Evolutionary conservation across 1,140 invertebrate genomes (phyloP), one percentile per base, ranked within the genome.

Genomic region (Tyrophagus putrescentiae): DNA sequence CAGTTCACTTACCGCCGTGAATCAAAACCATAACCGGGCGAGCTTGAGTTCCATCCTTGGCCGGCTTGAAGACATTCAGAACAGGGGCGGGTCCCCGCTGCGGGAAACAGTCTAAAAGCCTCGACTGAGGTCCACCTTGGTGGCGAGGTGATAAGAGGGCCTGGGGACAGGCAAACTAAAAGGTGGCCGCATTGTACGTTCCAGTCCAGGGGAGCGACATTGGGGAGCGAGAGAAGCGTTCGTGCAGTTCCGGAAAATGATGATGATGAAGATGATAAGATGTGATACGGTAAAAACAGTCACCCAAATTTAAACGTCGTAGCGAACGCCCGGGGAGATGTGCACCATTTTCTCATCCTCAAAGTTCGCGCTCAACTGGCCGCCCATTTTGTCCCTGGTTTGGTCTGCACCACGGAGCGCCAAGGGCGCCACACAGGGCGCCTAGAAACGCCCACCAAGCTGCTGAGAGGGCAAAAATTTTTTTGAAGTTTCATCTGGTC

Each of bases 1-100:
- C n/a, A n/a, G n/a, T n/a, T n/a, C n/a, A n/a, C n/a, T n/a, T n/a
- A 23, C 79, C 78, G 1, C 79, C 78, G 65, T 79, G 76, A 48
- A 80, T 72, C 69, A 75, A 78, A 25, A 80, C 75, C 65, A 75
- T 68, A 52, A 80, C 71, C 54, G 73, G 67, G 29, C 5, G 36
- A 39, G n/a, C 18, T 42, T 42, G 18, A 4, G 18, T 23, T 21
- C 25, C 25, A 42, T 42, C 21, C 36, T 41, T 54, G 5, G 7
- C 28, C 7, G 18, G 7, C n/a, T 54, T 54, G 7, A 21, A 62
- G 9, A 62, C 27, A 33, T 62, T 62, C 33, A 62, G 61, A 21
- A n/a, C n/a, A 21, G 33, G 16, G 62, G 34, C 36, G 57, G 62
- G 29, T 62, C 61, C 36, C 62, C 61, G 32, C 29, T 64, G 18